Conservation (phyloP, 2,797 vertebrate species). For the Remorina albescens region DNA sequence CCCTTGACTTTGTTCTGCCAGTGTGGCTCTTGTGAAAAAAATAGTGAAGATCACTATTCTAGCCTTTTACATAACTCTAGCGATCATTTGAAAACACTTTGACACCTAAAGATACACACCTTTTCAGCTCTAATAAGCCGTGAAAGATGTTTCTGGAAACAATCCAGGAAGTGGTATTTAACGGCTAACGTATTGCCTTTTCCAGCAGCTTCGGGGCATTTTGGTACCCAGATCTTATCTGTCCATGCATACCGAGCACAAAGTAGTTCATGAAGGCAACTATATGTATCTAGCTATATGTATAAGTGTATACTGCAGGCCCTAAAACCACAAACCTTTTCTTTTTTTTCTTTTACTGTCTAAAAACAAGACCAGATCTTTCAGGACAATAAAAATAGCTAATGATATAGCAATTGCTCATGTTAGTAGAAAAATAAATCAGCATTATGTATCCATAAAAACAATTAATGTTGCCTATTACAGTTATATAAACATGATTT, state of each 20-base stretch:
- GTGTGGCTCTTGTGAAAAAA: too few relatives aligned
- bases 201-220: conserved; percentile 5
- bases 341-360: too few relatives aligned
- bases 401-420: neutral
- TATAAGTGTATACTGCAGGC: neutral
- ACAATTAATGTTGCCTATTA: neutral
- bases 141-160: conserved; percentile 30
- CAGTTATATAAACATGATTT: too few relatives aligned
- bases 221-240: conserved; percentile 10
- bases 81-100: conserved; percentile 13
- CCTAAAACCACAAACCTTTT: neutral
- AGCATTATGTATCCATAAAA: neutral
- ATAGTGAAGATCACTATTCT: too few relatives aligned
- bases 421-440: neutral
- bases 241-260: neutral
- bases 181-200: conserved; percentile 21
- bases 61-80: neutral
- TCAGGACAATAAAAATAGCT: too few relatives aligned
- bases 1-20: too few relatives aligned
- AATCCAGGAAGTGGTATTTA: conserved; percentile 23
- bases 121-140: conserved; percentile 21
- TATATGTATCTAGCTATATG: too few relatives aligned
- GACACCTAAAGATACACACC: conserved; percentile 17
- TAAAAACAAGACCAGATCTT: neutral
- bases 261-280: neutral